These are phyloP conservation scores for Gymnothorax javanicus DNA, from an alignment of 2,797 vertebrate genomes.

Conservation along the genomic window DNA sequence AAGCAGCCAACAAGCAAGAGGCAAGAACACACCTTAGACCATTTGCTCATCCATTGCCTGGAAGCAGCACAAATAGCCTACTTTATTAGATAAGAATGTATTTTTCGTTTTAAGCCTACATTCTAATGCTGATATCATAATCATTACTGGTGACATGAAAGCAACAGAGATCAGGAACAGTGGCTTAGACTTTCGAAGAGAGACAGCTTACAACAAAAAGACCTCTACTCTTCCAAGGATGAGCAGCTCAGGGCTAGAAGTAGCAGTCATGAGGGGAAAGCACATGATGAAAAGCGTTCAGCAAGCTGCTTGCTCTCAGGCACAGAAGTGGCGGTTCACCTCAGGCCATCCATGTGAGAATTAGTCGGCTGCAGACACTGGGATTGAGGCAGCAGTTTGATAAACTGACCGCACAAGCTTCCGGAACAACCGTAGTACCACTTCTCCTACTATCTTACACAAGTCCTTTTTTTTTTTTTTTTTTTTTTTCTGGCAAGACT, in stretches of 20 bases:
- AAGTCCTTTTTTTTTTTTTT: neutral
- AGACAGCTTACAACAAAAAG: too few relatives aligned
- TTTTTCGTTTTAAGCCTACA: too few relatives aligned
- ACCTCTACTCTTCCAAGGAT: neutral
- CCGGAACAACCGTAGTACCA: neutral
- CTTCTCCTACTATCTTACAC: neutral
- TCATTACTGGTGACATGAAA: too few relatives aligned
- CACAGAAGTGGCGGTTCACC: neutral
- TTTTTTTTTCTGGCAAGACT: neutral
- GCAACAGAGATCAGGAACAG: too few relatives aligned
- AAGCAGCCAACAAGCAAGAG: too few relatives aligned
- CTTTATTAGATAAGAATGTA: too few relatives aligned
- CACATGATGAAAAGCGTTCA: neutral
- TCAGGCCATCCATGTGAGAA: neutral
- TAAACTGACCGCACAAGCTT: neutral
- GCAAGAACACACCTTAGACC: too few relatives aligned
- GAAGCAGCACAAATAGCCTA: too few relatives aligned
- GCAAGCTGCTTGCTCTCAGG: neutral
- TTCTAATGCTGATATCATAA: too few relatives aligned
- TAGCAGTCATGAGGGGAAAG: neutral
- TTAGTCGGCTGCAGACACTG: neutral
- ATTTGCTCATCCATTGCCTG: too few relatives aligned
- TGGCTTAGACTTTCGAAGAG: too few relatives aligned
- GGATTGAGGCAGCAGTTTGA: neutral
- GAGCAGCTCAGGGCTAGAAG: neutral